phyloP scores from a whole-genome alignment of 2,797 vertebrate species.

The Hylomyscus alleni region DNA sequence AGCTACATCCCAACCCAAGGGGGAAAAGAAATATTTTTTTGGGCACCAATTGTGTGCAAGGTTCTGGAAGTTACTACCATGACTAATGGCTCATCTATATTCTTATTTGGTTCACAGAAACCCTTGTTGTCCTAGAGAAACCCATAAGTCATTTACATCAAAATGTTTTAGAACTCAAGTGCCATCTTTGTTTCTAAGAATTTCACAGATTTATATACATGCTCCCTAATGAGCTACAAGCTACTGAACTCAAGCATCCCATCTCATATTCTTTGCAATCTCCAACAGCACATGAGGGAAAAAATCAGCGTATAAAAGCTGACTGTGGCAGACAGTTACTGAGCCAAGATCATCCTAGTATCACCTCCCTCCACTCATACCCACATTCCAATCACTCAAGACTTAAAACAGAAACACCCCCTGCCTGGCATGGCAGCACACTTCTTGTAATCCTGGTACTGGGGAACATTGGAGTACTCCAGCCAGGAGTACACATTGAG shows the following conservation, averaged over 20 bases:
- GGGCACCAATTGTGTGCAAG: neutral
- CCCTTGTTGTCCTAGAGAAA: neutral
- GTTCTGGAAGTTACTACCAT: neutral
- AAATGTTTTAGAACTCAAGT: constrained; percentile 19
- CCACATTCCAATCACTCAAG: neutral
- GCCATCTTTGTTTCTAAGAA: constrained; percentile 24
- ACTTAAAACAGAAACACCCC: neutral
- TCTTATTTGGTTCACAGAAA: neutral
- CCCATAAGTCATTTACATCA: neutral
- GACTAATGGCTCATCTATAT: neutral
- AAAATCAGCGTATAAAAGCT: neutral
- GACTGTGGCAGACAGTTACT: constrained; percentile 8
- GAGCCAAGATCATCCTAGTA: neutral
- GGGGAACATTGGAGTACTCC: neutral
- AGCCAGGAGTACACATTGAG: neutral
- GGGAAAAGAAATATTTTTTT: neutral
- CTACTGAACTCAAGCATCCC: neutral
- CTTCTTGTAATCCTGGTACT: neutral
- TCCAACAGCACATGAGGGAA: neutral
- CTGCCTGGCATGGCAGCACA: neutral
- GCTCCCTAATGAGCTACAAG: constrained; percentile 7
- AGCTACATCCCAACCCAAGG: neutral
- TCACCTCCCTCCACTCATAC: too few species aligned
- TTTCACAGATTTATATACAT: neutral
- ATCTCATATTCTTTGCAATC: neutral